phyloP scores from a whole-genome alignment of 1,140 invertebrate genomes.

The Leptinotarsa texana region DNA sequence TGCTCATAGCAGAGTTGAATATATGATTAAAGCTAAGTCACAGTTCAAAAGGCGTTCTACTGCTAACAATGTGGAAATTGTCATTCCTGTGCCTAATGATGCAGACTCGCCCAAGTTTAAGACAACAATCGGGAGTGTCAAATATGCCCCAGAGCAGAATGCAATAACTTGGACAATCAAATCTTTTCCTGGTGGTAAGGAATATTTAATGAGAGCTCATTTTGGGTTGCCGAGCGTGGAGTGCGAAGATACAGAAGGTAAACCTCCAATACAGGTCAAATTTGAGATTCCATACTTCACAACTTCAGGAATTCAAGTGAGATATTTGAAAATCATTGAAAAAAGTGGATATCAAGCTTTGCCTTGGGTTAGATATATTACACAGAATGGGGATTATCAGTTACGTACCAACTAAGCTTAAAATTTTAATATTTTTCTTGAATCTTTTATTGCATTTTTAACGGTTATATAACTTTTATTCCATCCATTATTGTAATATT shows the following conservation, averaged over 20 bases:
- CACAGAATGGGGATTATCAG: conserved; percentile 99
- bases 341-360: conserved; percentile 99
- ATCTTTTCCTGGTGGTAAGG: conserved; percentile 98
- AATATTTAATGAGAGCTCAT: conserved; percentile 98
- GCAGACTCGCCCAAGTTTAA: conserved; percentile 99
- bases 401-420: conserved; percentile 85
- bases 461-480: conserved; percentile 5
- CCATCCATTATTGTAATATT: conserved; percentile 10
- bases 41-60: conserved; percentile 98
- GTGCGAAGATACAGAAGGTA: conserved; percentile 93
- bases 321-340: conserved; percentile 99
- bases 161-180: conserved; percentile 99
- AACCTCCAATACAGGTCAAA: conserved; percentile 97
- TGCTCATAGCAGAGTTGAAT: conserved; percentile 96
- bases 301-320: conserved; percentile 97
- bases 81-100: conserved; percentile 97
- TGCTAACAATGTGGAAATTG: conserved; percentile 98
- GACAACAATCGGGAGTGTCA: conserved; percentile 96
- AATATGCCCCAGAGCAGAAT: conserved; percentile 97
- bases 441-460: conserved; percentile 8
- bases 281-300: conserved; percentile 99
- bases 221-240: conserved; percentile 98
- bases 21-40: conserved; percentile 99
- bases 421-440: conserved; percentile 6
- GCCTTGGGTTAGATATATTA: conserved; percentile 99